phyloP scores from a whole-genome alignment of 1,140 invertebrate species.

The Solenopsis fugax region DNA sequence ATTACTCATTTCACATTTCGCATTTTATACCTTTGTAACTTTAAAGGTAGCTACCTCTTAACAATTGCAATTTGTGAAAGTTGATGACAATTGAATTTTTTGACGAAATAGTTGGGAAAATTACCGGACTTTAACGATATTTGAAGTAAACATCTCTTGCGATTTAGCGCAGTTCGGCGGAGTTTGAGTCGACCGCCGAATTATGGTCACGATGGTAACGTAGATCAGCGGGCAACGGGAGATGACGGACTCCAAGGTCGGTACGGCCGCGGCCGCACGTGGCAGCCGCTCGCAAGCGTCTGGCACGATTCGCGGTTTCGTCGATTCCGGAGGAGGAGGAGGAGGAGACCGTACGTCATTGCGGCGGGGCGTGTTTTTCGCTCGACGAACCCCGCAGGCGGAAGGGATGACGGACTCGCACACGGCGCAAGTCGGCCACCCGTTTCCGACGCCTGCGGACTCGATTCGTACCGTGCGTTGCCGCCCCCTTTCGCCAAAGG shows the following conservation, averaged over 20 bases:
- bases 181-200: not conserved
- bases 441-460: conserved; percentile 80
- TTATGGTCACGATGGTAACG: not conserved
- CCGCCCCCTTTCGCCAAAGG: conserved; percentile 83
- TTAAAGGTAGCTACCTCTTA: not conserved
- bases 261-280: conserved; percentile 22
- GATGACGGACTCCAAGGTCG: not conserved
- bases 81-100: not conserved
- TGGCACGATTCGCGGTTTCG: conserved; percentile 42
- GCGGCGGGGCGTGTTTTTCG: conserved; percentile 74
- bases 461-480: conserved; percentile 71
- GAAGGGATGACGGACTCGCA: conserved; percentile 63
- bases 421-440: conserved; percentile 74
- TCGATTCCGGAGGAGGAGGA: conserved; percentile 39
- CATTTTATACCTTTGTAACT: not conserved
- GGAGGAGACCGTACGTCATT: conserved; percentile 60
- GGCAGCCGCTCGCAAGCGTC: conserved; percentile 46
- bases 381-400: conserved; percentile 69
- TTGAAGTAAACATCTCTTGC: not conserved
- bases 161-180: not conserved
- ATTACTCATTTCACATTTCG: not conserved
- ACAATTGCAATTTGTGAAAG: not conserved
- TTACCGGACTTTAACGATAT: not conserved
- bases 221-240: not conserved
- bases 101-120: not conserved